Percentiles rank a stretch among this genome's conserved stretches.
These are phyloP conservation scores for Hyposmocoma kahamanoa DNA, from an alignment of 1,140 invertebrate genomes.

Conservation along the genomic window DNA sequence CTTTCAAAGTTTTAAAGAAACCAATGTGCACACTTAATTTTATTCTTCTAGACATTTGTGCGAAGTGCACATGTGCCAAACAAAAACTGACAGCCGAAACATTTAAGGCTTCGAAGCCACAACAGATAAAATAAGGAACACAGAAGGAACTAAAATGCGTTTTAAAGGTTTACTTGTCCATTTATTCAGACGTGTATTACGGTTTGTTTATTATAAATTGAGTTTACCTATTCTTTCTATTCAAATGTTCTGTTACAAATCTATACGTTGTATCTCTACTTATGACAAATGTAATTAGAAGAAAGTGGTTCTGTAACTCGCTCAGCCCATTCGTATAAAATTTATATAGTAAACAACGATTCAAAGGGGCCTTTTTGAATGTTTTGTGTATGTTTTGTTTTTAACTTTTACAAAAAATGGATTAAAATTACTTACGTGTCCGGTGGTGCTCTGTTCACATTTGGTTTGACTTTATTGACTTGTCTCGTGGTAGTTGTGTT, in stretches of 20 bases:
- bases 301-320: no score
- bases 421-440: conserved; percentile 71
- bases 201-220: no score
- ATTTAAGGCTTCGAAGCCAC: conserved; percentile 14
- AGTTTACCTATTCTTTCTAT: no score
- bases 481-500: conserved; percentile 82
- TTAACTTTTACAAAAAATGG: not conserved
- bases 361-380: no score
- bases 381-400: no score
- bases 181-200: no score
- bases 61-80: conserved; percentile 29
- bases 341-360: no score
- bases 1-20: conserved; percentile 23
- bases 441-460: conserved; percentile 81
- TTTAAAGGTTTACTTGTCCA: no score
- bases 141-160: not conserved
- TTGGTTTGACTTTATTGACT: conserved; percentile 91
- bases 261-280: no score
- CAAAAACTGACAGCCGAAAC: conserved; percentile 17
- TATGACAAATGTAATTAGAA: no score
- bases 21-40: conserved; percentile 16
- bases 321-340: no score
- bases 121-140: conserved; percentile 3
- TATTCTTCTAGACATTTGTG: conserved; percentile 12
- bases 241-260: no score